A percentile compares a stretch with the other conserved stretches of the same genome.
phyloP scores from a whole-genome alignment of 37 sponge, comb jelly and placozoan genomes.

The Aphrocallistes beatrix region DNA sequence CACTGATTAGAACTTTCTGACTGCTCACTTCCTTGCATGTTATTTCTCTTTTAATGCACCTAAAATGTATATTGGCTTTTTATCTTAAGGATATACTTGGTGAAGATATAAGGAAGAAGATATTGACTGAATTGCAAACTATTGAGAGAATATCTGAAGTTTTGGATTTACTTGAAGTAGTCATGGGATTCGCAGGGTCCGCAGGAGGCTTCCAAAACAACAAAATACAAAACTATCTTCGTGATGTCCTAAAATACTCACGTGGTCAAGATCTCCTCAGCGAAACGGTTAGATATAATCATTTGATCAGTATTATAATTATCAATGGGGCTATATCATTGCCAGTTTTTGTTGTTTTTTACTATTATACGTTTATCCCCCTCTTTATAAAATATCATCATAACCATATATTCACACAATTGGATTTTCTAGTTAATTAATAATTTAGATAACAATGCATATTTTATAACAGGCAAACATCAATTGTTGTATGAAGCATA shows the following conservation, averaged over 20 bases:
- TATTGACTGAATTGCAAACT: background rate
- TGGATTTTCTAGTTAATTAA: too few relatives aligned
- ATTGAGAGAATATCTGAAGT: background rate
- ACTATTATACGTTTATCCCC: too few relatives aligned
- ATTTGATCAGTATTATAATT: background rate
- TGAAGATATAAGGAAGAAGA: background rate
- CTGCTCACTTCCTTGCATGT: too few relatives aligned
- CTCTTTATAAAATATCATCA: too few relatives aligned
- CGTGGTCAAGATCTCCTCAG: background rate
- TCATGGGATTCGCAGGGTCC: constrained; percentile 8
- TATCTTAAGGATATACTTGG: background rate
- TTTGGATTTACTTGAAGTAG: constrained; percentile 1
- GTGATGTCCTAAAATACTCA: background rate
- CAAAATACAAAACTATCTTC: background rate
- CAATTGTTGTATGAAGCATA: background rate
- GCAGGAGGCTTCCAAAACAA: background rate
- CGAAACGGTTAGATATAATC: background rate
- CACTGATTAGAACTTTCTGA: too few relatives aligned
- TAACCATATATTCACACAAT: too few relatives aligned
- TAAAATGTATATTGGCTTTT: too few relatives aligned
- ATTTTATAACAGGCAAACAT: background rate
- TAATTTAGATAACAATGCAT: too few relatives aligned
- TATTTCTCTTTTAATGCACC: too few relatives aligned
- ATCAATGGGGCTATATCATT: too few relatives aligned
- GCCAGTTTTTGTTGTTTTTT: too few relatives aligned